A percentile compares a stretch with the other conserved stretches of the same genome.
phyloP scores from a whole-genome alignment of 2,797 vertebrate species.

The Cossypha caffra region DNA sequence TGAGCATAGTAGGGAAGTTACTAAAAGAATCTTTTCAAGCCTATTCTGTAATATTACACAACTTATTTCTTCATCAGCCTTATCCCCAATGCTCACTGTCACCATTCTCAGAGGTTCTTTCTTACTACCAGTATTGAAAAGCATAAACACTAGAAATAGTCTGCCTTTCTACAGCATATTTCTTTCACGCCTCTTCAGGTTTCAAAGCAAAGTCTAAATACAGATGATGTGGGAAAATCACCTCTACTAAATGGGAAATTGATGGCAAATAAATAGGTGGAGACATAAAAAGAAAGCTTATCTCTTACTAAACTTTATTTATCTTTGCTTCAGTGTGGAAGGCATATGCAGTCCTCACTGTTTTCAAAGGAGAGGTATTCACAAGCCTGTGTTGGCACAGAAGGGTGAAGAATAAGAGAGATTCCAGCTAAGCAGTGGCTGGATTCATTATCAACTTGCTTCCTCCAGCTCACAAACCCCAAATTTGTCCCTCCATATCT shows the following conservation, averaged over 20 bases:
- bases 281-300: neutral
- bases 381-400: neutral
- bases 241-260: neutral
- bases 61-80: neutral
- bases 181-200: neutral
- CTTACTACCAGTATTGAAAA: neutral
- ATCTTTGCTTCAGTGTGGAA: neutral
- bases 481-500: neutral
- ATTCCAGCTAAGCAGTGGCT: neutral
- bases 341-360: neutral
- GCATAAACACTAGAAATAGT: neutral
- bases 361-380: neutral
- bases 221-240: neutral
- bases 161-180: neutral
- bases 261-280: neutral
- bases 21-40: slow-evolving; percentile 22
- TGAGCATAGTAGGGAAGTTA: neutral
- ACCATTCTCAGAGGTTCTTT: neutral
- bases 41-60: neutral
- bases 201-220: neutral
- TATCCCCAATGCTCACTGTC: neutral
- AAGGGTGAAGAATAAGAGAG: neutral
- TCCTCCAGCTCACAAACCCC: neutral
- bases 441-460: neutral
- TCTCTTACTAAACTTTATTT: neutral